Conservation (phyloP, 2,888 invertebrate genomes). For the Brachylomia viminalis region DNA sequence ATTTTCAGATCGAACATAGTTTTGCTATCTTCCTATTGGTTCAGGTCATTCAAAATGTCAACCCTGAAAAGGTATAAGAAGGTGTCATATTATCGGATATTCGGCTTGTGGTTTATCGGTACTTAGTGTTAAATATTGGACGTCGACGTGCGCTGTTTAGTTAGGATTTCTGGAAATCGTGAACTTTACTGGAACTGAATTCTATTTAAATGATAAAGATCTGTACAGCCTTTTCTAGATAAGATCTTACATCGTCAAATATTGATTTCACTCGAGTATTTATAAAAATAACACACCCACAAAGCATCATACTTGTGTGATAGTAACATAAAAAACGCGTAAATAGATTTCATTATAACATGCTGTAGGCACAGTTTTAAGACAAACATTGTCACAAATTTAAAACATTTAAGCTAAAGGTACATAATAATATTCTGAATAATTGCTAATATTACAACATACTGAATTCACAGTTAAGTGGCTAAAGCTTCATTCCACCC, state of each 20-base stretch:
- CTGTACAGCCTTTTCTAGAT: background rate
- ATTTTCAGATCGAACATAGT: too few relatives aligned
- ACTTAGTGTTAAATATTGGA: constrained; percentile 58
- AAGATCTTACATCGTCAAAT: background rate
- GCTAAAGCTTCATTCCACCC: too few relatives aligned
- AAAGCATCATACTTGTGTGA: too few relatives aligned
- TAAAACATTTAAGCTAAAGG: background rate
- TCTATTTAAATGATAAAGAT: constrained; percentile 7
- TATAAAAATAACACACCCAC: background rate
- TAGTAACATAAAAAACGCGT: too few relatives aligned
- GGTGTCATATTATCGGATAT: constrained; percentile 57
- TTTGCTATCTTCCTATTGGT: too few relatives aligned
- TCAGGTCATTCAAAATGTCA: constrained; percentile 13
- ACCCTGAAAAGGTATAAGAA: constrained; percentile 44
- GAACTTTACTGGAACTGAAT: constrained; percentile 3
- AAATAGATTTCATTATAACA: too few relatives aligned
- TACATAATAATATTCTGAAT: background rate
- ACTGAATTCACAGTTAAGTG: background rate
- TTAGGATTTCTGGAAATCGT: constrained; percentile 65
- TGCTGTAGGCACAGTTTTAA: background rate
- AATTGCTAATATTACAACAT: background rate
- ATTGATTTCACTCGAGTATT: background rate
- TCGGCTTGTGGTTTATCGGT: constrained; percentile 55
- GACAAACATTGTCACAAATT: background rate
- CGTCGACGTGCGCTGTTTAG: constrained; percentile 48